Evolutionary conservation across 2,888 invertebrate genomes (phyloP).

Genomic region (Diarsia rubi): DNA sequence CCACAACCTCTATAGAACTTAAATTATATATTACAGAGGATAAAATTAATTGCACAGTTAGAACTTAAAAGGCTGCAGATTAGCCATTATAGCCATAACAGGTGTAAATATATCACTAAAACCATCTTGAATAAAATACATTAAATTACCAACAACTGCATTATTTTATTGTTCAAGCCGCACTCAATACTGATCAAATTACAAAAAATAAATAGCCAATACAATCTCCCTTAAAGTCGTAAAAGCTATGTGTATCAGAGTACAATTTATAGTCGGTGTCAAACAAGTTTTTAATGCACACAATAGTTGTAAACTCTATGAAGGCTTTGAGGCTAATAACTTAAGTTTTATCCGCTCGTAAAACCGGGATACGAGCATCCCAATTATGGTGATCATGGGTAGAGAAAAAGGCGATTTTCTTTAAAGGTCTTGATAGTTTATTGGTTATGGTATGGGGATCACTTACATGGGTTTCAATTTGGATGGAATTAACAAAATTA

Average conservation of each 20-base stretch:
- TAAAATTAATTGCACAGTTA: not conserved
- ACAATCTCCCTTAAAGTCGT: constrained; percentile 23
- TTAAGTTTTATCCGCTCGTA: constrained; percentile 57
- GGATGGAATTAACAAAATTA: not conserved
- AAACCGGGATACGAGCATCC: constrained; percentile 37
- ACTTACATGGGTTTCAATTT: not conserved
- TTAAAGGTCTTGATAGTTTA: constrained; percentile 2
- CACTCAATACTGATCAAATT: constrained; percentile 1
- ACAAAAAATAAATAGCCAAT: not conserved
- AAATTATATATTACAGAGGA: not conserved
- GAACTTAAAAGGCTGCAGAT: not conserved
- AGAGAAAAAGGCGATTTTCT: not conserved
- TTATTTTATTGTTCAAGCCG: not conserved
- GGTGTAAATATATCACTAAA: not conserved
- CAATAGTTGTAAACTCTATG: constrained; percentile 46
- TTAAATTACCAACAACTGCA: not conserved
- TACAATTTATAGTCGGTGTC: constrained; percentile 42
- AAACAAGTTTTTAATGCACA: constrained; percentile 57
- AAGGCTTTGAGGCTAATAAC: constrained; percentile 42
- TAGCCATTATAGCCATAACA: not conserved
- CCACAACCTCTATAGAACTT: not conserved
- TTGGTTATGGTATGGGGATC: not conserved
- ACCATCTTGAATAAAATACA: not conserved
- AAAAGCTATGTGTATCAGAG: constrained; percentile 27
- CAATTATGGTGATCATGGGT: constrained; percentile 40